Evolutionary conservation across 2,113 vertebrate species (phyloP).

Genomic region (Percina caprodes): DNA sequence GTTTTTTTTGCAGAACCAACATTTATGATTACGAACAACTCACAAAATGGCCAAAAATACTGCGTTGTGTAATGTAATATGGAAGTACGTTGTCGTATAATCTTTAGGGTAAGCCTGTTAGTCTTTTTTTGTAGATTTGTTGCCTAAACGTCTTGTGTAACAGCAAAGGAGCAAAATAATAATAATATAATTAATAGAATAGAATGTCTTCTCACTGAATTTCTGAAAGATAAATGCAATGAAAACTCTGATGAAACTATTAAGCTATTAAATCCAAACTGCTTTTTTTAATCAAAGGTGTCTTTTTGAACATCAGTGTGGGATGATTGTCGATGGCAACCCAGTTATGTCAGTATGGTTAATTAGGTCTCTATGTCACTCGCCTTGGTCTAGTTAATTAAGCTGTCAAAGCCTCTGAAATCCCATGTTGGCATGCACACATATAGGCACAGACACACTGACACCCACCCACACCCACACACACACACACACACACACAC

Average conservation of each 20-base stretch:
- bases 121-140: not conserved
- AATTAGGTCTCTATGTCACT: constrained; percentile 78
- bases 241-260: not conserved
- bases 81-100: not conserved
- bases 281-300: constrained; percentile 34
- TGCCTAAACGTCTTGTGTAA: constrained; percentile 1
- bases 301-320: constrained; percentile 42
- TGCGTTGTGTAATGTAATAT: not conserved
- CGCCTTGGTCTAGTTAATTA: constrained; percentile 76
- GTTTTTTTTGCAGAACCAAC: not conserved
- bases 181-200: not conserved
- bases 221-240: not conserved
- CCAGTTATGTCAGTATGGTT: constrained; percentile 75
- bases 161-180: not conserved
- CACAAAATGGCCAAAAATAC: not conserved
- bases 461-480: not conserved
- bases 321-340: constrained; percentile 53
- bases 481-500: not conserved
- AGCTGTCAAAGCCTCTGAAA: constrained; percentile 74
- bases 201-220: constrained; percentile 4
- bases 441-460: not conserved
- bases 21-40: not conserved
- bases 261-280: not conserved
- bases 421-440: constrained; percentile 57
- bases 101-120: not conserved